Conservation (phyloP, 2,888 invertebrate genomes). For the Drosophila tripunctata region DNA sequence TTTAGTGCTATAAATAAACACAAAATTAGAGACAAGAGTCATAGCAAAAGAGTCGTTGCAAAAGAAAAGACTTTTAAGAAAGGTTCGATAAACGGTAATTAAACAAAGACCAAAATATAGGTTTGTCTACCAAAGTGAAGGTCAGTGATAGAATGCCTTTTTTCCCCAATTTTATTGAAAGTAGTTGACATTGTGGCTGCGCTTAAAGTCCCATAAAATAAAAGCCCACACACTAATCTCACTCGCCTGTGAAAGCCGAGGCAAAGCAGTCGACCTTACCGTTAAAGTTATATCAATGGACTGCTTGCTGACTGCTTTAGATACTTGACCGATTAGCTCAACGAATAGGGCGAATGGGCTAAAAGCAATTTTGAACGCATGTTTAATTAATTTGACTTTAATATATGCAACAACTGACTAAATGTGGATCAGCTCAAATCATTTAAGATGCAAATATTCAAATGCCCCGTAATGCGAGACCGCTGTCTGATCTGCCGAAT, state of each 20-base stretch:
- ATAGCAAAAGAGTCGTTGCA: neutral
- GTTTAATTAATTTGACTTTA: constrained; percentile 39
- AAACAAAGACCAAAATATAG: constrained; percentile 1
- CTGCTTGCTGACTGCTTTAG: constrained; percentile 8
- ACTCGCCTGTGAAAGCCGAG: constrained; percentile 24
- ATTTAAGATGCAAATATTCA: constrained; percentile 55
- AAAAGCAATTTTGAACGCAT: constrained; percentile 22
- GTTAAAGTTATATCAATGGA: constrained; percentile 29
- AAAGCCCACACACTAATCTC: constrained; percentile 15
- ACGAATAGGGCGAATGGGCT: constrained; percentile 18
- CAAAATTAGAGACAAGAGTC: too few relatives aligned
- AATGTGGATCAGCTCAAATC: constrained; percentile 56
- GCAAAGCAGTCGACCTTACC: constrained; percentile 11
- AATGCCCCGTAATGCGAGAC: constrained; percentile 14
- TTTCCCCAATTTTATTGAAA: constrained; percentile 65
- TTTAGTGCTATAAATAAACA: neutral
- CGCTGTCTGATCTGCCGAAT: too few relatives aligned
- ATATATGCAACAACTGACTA: constrained; percentile 42
- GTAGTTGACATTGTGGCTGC: constrained; percentile 73
- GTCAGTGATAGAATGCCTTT: constrained; percentile 45
- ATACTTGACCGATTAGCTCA: constrained; percentile 6
- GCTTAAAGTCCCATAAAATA: constrained; percentile 20
- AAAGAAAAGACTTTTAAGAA: constrained; percentile 7
- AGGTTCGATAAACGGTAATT: constrained; percentile 18
- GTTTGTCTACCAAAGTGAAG: constrained; percentile 22